These are phyloP conservation scores for Marisa cornuarietis DNA, from an alignment of 1,140 invertebrate species.

Conservation along the genomic window DNA sequence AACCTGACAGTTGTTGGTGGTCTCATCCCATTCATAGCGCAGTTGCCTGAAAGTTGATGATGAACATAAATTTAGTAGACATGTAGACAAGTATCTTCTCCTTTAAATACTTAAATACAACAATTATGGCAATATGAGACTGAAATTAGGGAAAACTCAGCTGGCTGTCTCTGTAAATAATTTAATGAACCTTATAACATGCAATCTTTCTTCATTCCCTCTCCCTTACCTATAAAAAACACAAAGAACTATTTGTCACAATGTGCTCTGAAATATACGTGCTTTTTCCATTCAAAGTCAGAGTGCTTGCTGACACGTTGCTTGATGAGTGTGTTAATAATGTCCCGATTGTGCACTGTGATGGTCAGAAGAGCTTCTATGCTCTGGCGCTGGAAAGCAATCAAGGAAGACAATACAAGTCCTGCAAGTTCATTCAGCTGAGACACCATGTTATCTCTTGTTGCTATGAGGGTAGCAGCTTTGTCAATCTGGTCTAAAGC, in stretches of 20 bases:
- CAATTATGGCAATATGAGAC: too few species aligned
- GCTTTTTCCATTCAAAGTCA: conserved; percentile 67
- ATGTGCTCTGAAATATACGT: conserved; percentile 9
- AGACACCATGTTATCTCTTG: conserved; percentile 50
- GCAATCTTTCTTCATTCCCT: too few species aligned
- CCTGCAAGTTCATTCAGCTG: conserved; percentile 55
- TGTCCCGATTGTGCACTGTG: conserved; percentile 88
- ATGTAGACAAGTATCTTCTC: too few species aligned
- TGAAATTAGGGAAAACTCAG: too few species aligned
- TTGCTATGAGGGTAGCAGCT: conserved; percentile 36
- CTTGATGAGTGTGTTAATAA: conserved; percentile 76
- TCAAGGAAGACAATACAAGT: conserved; percentile 53
- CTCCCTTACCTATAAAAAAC: neutral
- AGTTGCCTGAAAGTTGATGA: conserved; percentile 57
- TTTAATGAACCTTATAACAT: too few species aligned
- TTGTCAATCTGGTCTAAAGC: conserved; percentile 49
- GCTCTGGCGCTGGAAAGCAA: conserved; percentile 56
- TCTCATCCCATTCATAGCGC: conserved; percentile 67
- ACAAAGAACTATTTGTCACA: neutral
- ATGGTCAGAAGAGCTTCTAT: conserved; percentile 86
- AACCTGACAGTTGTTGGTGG: conserved; percentile 59
- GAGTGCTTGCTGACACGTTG: conserved; percentile 63
- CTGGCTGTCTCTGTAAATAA: too few species aligned
- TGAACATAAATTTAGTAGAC: too few species aligned
- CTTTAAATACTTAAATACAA: too few species aligned